These are phyloP conservation scores for Lagorchestes hirsutus DNA, from an alignment of 2,797 vertebrate species.

Conservation along the genomic window DNA sequence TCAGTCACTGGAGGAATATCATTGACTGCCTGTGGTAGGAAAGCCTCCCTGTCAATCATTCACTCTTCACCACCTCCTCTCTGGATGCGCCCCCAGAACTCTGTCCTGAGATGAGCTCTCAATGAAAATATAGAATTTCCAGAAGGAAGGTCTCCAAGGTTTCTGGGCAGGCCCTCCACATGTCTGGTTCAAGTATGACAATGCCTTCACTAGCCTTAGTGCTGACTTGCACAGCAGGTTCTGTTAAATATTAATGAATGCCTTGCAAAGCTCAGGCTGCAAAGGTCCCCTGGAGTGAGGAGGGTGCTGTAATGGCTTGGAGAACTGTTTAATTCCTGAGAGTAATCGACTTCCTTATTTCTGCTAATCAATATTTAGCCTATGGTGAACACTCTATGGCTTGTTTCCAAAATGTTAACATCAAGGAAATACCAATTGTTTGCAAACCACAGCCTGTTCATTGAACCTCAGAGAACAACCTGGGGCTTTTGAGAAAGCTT, in stretches of 20 bases:
- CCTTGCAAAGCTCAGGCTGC: not conserved
- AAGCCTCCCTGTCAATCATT: not conserved
- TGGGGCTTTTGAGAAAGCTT: not conserved
- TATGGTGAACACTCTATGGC: conserved; percentile 31
- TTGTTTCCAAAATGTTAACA: conserved; percentile 53
- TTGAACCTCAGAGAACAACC: conserved; percentile 18
- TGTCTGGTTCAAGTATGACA: not conserved
- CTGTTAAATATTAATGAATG: conserved; percentile 67
- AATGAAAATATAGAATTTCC: not conserved
- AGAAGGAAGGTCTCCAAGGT: not conserved
- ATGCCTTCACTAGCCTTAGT: not conserved
- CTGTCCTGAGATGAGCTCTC: not conserved
- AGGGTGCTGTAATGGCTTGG: conserved; percentile 33
- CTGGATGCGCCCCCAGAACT: not conserved
- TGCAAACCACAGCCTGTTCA: conserved; percentile 41
- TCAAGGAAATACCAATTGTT: conserved; percentile 7
- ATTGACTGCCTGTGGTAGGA: not conserved
- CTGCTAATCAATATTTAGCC: conserved; percentile 44
- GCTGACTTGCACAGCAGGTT: not conserved
- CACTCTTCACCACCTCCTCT: not conserved
- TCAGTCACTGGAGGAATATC: not conserved
- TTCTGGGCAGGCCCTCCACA: not conserved
- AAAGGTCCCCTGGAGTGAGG: conserved; percentile 34
- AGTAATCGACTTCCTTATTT: conserved; percentile 64
- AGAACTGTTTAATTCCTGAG: conserved; percentile 53